Conservation (phyloP, 2,113 vertebrate genomes). For the Osmerus mordax region DNA sequence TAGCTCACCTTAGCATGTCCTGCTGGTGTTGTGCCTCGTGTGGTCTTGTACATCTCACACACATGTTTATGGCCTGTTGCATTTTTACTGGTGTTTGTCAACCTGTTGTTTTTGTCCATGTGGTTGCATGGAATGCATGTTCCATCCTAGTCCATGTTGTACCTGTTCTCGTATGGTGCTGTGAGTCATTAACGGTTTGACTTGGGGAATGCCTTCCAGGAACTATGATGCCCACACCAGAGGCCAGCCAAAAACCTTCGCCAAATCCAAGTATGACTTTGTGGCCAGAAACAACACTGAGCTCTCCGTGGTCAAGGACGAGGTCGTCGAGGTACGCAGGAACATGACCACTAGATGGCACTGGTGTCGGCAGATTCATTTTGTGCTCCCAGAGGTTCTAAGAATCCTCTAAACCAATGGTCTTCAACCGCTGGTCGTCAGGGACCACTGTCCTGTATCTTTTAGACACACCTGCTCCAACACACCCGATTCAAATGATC, state of each 20-base stretch:
- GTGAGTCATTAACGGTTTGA: not conserved
- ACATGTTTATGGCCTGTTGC: no score
- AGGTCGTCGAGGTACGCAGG: slow-evolving; percentile 84
- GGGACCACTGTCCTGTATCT: no score
- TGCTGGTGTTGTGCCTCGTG: not conserved
- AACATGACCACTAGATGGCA: not conserved
- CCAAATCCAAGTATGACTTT: slow-evolving; percentile 94
- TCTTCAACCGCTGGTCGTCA: no score
- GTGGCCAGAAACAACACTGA: slow-evolving; percentile 91
- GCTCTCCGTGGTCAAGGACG: slow-evolving; percentile 89
- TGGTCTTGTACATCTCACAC: not conserved
- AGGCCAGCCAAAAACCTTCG: slow-evolving; percentile 76
- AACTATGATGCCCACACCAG: slow-evolving; percentile 71
- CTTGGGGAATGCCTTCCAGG: slow-evolving; percentile 59
- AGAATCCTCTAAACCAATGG: no score
- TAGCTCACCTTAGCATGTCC: no score
- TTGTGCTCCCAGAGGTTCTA: no score
- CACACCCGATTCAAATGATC: no score
- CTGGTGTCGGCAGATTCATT: not conserved
- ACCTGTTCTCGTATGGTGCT: not conserved
- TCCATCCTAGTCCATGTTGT: not conserved
- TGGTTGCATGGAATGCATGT: not conserved
- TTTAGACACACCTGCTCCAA: no score
- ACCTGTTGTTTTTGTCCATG: no score
- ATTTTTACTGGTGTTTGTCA: no score